These are phyloP conservation scores for Zaprionus tsacasi DNA, from an alignment of 1,140 invertebrate species.

Conservation along the genomic window DNA sequence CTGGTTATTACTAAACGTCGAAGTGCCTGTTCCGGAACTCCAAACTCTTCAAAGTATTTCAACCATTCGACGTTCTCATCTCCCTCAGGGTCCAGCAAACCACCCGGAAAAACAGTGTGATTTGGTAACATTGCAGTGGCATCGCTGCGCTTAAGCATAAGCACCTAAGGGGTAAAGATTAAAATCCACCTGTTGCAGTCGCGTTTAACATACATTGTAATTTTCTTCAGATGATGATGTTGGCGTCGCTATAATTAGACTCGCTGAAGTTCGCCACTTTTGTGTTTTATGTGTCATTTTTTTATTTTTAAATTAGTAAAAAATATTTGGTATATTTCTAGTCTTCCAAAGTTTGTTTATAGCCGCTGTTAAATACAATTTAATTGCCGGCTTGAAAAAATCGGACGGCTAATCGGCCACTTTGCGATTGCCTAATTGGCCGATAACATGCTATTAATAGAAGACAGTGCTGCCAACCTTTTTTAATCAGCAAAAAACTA, in stretches of 20 bases:
- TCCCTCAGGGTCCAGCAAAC: conserved; percentile 51
- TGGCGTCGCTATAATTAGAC: conserved; percentile 56
- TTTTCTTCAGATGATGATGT: conserved; percentile 18
- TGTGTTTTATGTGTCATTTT: background rate
- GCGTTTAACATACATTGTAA: conserved; percentile 49
- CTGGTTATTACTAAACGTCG: conserved; percentile 52
- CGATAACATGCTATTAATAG: background rate
- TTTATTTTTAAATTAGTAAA: background rate
- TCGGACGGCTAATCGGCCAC: background rate
- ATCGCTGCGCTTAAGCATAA: conserved; percentile 69
- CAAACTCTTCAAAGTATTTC: conserved; percentile 63
- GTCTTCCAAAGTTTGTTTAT: background rate
- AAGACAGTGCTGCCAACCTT: background rate
- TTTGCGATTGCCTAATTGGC: background rate
- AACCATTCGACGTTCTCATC: conserved; percentile 65
- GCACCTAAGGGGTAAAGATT: conserved; percentile 44
- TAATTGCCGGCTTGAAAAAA: background rate
- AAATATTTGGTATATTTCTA: too few relatives aligned
- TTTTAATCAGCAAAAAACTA: background rate
- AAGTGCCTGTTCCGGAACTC: conserved; percentile 50
- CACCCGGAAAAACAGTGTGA: conserved; percentile 69
- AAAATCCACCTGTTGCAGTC: conserved; percentile 8
- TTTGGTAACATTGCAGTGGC: conserved; percentile 48
- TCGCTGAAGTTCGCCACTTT: conserved; percentile 59
- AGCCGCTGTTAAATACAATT: background rate